phyloP scores from a whole-genome alignment of 2,888 invertebrate species.

The Tipula lateralis region DNA sequence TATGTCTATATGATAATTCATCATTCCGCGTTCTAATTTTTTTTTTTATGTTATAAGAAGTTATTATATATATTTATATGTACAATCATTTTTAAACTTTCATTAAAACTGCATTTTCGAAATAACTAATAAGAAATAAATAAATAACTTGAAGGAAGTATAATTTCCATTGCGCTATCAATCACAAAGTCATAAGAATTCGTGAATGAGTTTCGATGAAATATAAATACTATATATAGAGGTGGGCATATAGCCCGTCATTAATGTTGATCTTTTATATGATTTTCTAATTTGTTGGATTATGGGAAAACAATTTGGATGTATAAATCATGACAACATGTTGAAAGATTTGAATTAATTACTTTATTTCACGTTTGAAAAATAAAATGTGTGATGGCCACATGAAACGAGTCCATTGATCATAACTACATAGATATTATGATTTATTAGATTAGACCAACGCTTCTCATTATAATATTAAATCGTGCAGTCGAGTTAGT shows the following conservation, averaged over 20 bases:
- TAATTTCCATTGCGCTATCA: neutral
- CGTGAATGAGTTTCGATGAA: neutral
- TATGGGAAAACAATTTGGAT: neutral
- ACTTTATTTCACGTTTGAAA: neutral
- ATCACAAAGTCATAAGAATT: neutral
- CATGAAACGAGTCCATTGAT: neutral
- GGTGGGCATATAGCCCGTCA: neutral
- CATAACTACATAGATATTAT: neutral
- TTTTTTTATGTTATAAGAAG: neutral
- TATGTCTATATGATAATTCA: neutral
- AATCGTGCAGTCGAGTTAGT: neutral
- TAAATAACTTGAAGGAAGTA: neutral
- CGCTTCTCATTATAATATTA: neutral
- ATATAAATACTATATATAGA: neutral
- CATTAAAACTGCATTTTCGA: neutral
- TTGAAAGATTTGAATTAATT: slow-evolving; percentile 11
- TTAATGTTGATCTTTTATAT: neutral
- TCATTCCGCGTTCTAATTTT: neutral
- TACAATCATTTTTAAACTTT: neutral
- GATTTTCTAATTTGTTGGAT: neutral
- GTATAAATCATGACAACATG: neutral
- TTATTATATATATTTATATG: too few relatives aligned
- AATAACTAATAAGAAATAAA: neutral
- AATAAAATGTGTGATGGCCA: neutral
- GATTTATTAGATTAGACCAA: neutral